phyloP scores from a whole-genome alignment of 1,140 invertebrate genomes.

The Penaeus vannamei region DNA sequence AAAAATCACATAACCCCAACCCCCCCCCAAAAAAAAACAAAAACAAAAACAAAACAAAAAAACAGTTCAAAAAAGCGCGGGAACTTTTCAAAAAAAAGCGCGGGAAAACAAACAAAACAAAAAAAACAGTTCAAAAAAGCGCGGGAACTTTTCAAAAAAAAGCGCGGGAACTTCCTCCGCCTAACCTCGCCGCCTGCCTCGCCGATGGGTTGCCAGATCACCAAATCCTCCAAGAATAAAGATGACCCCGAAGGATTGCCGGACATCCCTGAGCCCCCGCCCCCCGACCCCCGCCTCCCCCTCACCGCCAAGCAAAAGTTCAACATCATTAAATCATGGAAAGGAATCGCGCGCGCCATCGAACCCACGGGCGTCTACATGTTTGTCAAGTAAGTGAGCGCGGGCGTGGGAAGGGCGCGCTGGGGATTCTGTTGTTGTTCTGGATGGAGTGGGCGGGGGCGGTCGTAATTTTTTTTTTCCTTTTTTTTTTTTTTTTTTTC shows the following conservation, averaged over 20 bases:
- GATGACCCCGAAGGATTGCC: slow-evolving; percentile 59
- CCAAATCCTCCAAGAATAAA: slow-evolving; percentile 59
- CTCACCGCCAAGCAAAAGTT: slow-evolving; percentile 90
- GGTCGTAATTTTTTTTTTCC: too few relatives aligned
- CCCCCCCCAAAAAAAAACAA: too few relatives aligned
- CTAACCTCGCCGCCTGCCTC: background rate
- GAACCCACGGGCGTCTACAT: slow-evolving; percentile 91
- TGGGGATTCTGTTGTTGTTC: background rate
- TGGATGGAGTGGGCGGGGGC: too few relatives aligned
- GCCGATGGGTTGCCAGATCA: slow-evolving; percentile 64
- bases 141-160: background rate
- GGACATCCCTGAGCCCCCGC: slow-evolving; percentile 76
- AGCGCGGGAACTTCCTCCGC: background rate
- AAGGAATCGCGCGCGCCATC: slow-evolving; percentile 88
- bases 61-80: background rate
- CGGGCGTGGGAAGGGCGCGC: too few relatives aligned
- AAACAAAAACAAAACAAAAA: too few relatives aligned
- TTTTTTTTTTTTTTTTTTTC: too few relatives aligned
- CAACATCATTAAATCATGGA: slow-evolving; percentile 90
- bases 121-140: background rate
- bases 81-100: background rate
- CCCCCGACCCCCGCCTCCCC: slow-evolving; percentile 84
- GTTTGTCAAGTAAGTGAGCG: slow-evolving; percentile 88
- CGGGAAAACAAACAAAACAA: too few relatives aligned
- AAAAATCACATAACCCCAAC: too few relatives aligned